Evolutionary conservation across 2,888 invertebrate species (phyloP), one percentile per base, ranked within the genome.

Genomic region (Tupiocoris notatus): DNA sequence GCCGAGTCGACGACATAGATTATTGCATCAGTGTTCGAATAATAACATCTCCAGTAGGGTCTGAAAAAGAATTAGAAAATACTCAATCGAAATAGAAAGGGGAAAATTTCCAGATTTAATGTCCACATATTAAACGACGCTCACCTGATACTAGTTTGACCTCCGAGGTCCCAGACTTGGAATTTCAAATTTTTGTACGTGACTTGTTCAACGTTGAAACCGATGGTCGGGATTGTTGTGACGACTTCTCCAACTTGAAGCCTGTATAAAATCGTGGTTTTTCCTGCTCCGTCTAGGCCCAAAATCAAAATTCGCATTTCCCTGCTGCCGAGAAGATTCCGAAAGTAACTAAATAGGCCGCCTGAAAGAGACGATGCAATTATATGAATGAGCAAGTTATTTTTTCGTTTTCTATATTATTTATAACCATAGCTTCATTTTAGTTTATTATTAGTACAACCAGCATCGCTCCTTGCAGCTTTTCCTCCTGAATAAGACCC

Each of bases 41-140:
- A 99, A 86, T 99, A 99, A 89, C 98, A 99, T 85, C 99, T 89
- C 99, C 99, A 99, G 85, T 99, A 99, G 0, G 98, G 98, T 86
- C 98, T 96, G 85, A 77, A 88, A 88, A 76, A 7, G 12, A 39
- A 39, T 73, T 79, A 79, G 16, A 58, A 18, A 54, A 62, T 21
- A 58, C 0, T 0, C 24, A n/a, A n/a, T n/a, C n/a, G n/a, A n/a
- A n/a, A n/a, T n/a, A n/a, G n/a, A n/a, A n/a, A n/a, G n/a, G n/a
- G n/a, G n/a, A n/a, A n/a, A n/a, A n/a, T n/a, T n/a, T n/a, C n/a
- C n/a, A n/a, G n/a, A n/a, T n/a, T n/a, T n/a, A n/a, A n/a, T n/a
- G n/a, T n/a, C n/a, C n/a, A n/a, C n/a, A n/a, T n/a, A n/a, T n/a
- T n/a, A n/a, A 16, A 57, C 16, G n/a, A n/a, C 17, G 80, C 83